Evolutionary conservation across 2,113 vertebrate species (phyloP).

Genomic region (Tragelaphus scriptus): DNA sequence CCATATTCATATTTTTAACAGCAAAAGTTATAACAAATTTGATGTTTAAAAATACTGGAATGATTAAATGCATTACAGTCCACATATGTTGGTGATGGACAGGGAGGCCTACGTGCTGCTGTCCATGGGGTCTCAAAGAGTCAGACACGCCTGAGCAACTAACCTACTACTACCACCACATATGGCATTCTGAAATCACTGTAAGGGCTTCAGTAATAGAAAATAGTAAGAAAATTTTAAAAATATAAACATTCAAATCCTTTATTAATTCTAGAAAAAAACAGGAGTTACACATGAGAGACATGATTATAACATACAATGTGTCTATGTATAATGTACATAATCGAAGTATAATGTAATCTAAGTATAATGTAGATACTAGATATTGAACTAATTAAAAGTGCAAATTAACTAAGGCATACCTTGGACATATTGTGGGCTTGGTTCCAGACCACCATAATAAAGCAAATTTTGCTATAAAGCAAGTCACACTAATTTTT

Average conservation of each 20-base stretch:
- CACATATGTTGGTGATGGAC: neutral
- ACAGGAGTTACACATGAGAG: neutral
- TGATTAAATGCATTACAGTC: neutral
- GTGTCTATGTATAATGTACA: neutral
- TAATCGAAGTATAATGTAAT: neutral
- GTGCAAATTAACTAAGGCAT: neutral
- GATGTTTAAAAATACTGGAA: neutral
- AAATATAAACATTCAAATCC: neutral
- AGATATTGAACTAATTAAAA: neutral
- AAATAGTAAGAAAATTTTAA: neutral
- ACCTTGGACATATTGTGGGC: neutral
- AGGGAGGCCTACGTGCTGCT: neutral
- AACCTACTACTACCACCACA: too few relatives aligned
- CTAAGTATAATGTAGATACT: neutral
- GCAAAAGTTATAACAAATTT: neutral
- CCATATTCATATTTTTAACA: neutral
- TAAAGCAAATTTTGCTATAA: neutral
- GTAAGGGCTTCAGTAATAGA: neutral
- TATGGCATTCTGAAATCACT: neutral
- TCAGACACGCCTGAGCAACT: fast-evolving
- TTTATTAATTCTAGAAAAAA: neutral
- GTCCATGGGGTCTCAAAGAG: neutral
- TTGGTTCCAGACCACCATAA: neutral
- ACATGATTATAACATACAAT: neutral
- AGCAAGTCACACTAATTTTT: neutral